Base-by-base conservation (phyloP, 1,140 invertebrate species). In the Pogonognathellus flavescens region DNA sequence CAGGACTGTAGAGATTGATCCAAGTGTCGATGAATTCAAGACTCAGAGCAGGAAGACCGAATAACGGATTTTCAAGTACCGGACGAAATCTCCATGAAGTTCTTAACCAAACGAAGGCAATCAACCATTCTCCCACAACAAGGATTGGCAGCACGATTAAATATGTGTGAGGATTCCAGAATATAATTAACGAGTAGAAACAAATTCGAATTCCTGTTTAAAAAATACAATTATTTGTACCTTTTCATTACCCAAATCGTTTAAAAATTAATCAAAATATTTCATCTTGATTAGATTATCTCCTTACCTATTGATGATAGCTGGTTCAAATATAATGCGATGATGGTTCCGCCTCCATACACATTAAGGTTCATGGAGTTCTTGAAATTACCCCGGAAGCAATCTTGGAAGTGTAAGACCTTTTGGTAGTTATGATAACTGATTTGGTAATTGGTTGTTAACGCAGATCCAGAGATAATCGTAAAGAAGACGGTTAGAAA, bases 1-100 rank as follows among this genome's bases (percentile, higher is more conserved):
- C 82, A 8, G 82, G 82, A 60, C 52, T 83, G 18, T 22, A 83
- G n/a, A 83, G 49, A 83, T 83, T 83, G 41, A 60, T 83, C 82
- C 82, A 83, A 7, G 55, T 13, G 22, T 83, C 82, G 25, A 83
- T 83, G 9, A 83, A 13, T 3, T 83, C 82, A 41, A 83, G 41
- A 62, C 57, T 49, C 6, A 60, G 22, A 25, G 57, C 60, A 0
- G 82, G 82, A 18, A 60, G 4, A 7, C 82, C 82, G 20, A 62
- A 83, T 13, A 83, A 31, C 0, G 82, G 82, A 62, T 83, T 83
- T 62, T 83, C 82, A 9, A 83, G 60, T 16, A 83, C 31, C 8
- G 82, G 53, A 50, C 82, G 53, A 83, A 83, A 83, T 83, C 18
- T 62, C 82, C 82, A 83, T 0, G 57, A 16, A 1, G 25, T 83